phyloP scores from a whole-genome alignment of 1,140 invertebrate species.

The Orussus abietinus region DNA sequence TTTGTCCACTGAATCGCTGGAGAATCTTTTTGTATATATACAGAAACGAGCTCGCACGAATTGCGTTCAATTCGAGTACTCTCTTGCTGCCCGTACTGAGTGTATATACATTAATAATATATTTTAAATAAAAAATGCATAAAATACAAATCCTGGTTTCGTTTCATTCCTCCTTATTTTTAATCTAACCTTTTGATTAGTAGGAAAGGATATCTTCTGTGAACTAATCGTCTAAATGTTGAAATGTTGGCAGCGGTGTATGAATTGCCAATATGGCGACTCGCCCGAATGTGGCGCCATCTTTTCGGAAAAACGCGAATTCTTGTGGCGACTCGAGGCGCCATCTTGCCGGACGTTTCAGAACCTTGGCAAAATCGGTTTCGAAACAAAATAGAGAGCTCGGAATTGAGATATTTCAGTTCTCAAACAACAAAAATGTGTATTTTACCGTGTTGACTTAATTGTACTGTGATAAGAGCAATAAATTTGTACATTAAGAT shows the following conservation, averaged over 20 bases:
- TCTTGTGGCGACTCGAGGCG: not conserved
- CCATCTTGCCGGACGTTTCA: not conserved
- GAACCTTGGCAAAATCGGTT: not conserved
- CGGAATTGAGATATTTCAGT: constrained; percentile 21
- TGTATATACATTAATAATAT: constrained; percentile 25
- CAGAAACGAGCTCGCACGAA: not conserved
- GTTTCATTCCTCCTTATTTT: not conserved
- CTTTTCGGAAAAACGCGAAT: not conserved
- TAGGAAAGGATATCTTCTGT: not conserved
- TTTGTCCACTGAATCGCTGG: constrained; percentile 6
- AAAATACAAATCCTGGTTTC: not conserved
- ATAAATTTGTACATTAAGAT: not conserved
- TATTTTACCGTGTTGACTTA: constrained; percentile 1
- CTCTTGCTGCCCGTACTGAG: constrained; percentile 17
- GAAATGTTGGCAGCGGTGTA: not conserved
- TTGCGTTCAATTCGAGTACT: not conserved
- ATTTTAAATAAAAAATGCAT: constrained; percentile 22
- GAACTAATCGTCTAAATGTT: not conserved
- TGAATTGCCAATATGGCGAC: not conserved
- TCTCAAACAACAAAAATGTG: constrained; percentile 5
- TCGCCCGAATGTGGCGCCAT: too few species aligned
- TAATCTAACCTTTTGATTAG: too few species aligned
- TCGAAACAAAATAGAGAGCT: constrained; percentile 12
- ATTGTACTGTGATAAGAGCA: not conserved
- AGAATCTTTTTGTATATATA: constrained; percentile 11